Base-by-base conservation (phyloP, 2,888 invertebrate genomes). In the Aspidiotus destructor region DNA sequence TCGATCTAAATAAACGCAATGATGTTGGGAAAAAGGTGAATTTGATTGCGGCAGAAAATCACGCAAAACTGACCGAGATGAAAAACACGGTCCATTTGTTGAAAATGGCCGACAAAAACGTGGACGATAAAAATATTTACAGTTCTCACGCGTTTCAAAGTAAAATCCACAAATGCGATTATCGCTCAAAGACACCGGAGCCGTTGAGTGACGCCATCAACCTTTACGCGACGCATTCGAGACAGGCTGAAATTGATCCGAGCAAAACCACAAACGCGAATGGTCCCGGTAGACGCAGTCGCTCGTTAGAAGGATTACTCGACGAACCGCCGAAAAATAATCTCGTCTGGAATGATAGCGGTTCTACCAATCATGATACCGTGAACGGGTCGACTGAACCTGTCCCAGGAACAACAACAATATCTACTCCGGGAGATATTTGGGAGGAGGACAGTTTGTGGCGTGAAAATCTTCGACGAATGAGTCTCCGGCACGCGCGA, bases 401-500 rank as follows among this genome's bases (percentile, higher is more conserved):
- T 28, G 28, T 28, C 28, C 28, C 28, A 1, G 28, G 62, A 55
- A 71, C 72, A 41, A 73, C 72, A 8, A 72, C 72, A 17, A 70
- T 69, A 16, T 70, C 71, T 54, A 61, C 68, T 57, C 48, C 90
- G 89, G 89, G 90, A 89, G 67, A 67, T 52, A 67, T 67, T 10
- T 67, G 67, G 67, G 67, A 67, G 75, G 89, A 91, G 77, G 90
- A 91, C 77, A 79, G 84, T 8, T 79, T 89, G 42, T 91, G 91
- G 91, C 81, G 87, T 69, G 90, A 90, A 75, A 87, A 87, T 74
- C 79, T 91, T 62, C 81, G 90, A 71, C 81, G 86, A 71, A 88
- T 88, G 0, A 89, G 89, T 71, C 85, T 89, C 73, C 81, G 89
- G 52, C 90, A 91, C 75, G 89, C 90, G 0, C 82, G 88, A 67